Base-by-base conservation (phyloP, 2,888 invertebrate genomes). In the Erannis defoliaria region DNA sequence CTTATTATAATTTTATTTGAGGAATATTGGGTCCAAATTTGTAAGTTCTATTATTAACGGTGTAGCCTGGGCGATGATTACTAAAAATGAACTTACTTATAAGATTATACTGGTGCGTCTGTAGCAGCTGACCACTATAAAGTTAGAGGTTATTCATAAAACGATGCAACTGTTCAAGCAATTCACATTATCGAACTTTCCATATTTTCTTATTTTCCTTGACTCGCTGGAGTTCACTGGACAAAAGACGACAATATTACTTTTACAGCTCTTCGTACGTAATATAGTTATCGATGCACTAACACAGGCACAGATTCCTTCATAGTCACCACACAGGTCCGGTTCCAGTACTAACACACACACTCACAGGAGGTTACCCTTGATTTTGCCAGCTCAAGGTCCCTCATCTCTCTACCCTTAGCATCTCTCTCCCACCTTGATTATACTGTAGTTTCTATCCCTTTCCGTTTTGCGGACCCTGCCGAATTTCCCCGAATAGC, bases 351-450 rank as follows among this genome's bases (percentile, higher is more conserved):
- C 67, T 74, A 74, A 81, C 86, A 74, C 91, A 89, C 89, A 90
- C 92, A 78, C 64, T 49, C 72, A 66, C 78, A 81, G 69, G 75
- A 73, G 84, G 77, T 93, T 93, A 93, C 92, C 93, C 93, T 93
- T 93, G 93, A 93, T 93, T 92, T 92, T 89, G 90, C 91, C 86
- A 87, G 89, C 92, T 93, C 93, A 93, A 93, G 93, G 93, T 93
- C 62, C 62, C 62, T 53, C 31, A 45, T 42, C 62, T 49, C 92
- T 91, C 92, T 90, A 91, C 92, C 92, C 92, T 87, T 87, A 67
- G 75, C 69, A 67, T 77, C 81, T 77, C 86, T 72, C 79, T 92
- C 86, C 72, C 82, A 80, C 88, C 78, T 77, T 62, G 43, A 48
- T 74, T 61, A 61, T 75, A 70, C 74, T 73, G 80, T 69, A 85